Evolutionary conservation across 2,888 invertebrate genomes (phyloP), one percentile per base, ranked within the genome.

Genomic region (Argyra leucocephala): DNA sequence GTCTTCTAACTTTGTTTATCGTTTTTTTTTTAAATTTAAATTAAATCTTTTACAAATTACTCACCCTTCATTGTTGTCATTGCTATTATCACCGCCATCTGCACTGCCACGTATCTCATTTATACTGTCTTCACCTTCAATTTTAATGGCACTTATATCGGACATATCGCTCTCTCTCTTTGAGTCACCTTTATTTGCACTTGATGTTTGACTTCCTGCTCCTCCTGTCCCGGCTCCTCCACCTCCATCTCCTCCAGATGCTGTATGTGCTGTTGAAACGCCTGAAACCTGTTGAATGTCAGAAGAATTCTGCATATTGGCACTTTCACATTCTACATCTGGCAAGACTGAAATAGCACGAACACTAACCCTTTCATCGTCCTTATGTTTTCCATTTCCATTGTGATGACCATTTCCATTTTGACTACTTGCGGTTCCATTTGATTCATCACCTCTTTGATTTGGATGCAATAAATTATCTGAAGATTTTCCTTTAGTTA

Each of bases 311-410:
- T 78, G 76, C 66, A 74, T 73, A 72, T 86, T 85, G 10, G 83
- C 84, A 76, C 84, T 84, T 71, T 84, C 84, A 67, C 83, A 82
- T 73, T 86, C 86, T 21, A 84, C 81, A 68, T 86, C 85, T 59
- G 84, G 82, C 66, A 84, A 84, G 22, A 83, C 84, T 72, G 82
- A 83, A 48, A 85, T 82, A 72, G 76, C 73, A 73, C 74, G 75
- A 69, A 73, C 74, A 74, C 76, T 76, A 68, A 85, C 75, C 59
- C 83, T 73, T 72, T 78, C 77, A 60, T 74, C 73, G 64, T 73
- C 70, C 61, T 74, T 70, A 60, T 71, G 69, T 36, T 64, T 24
- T 64, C 62, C 58, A 57, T 64, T 24, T 64, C 62, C 58, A 62
- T 64, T n/a, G 63, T 73, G 69, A 62, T 74, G 70, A 61, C 71